Evolutionary conservation across 2,797 vertebrate genomes (phyloP).

Genomic region (Threskiornis aethiopicus): DNA sequence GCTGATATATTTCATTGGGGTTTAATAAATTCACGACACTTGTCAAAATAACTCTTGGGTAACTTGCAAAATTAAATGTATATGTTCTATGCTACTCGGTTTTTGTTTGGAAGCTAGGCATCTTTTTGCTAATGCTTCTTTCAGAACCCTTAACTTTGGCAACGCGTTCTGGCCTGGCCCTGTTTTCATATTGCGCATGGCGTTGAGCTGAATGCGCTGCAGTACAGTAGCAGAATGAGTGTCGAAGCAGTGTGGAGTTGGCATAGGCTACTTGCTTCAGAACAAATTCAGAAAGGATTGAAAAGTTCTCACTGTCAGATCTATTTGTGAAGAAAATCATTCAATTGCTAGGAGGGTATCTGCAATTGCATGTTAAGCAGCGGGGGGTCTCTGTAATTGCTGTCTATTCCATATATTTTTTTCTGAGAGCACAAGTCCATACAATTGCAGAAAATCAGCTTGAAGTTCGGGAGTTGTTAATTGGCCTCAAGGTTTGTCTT

Average conservation of each 20-base stretch:
- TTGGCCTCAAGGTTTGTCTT: neutral
- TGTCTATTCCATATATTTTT: neutral
- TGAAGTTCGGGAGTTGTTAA: neutral
- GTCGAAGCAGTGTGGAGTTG: neutral
- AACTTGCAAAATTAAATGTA: neutral
- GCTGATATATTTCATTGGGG: neutral
- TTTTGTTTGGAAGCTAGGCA: neutral
- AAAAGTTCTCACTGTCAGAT: neutral
- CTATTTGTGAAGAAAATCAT: neutral
- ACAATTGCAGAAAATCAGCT: neutral
- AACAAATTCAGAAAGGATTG: neutral
- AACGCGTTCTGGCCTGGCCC: accelerated
- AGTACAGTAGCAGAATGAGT: neutral
- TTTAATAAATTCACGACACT: neutral
- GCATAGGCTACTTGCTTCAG: neutral
- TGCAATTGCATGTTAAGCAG: neutral
- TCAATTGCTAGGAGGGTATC: neutral
- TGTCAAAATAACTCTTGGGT: neutral
- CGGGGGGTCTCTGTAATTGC: neutral
- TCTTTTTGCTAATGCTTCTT: neutral
- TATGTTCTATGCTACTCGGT: neutral
- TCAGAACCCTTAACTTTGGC: neutral
- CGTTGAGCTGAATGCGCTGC: neutral
- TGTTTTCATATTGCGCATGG: neutral
- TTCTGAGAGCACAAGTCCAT: neutral